A percentile compares a stretch with the other conserved stretches of the same genome.
Evolutionary conservation across 2,113 vertebrate species (phyloP).

Genomic region (Heptranchias perlo): DNA sequence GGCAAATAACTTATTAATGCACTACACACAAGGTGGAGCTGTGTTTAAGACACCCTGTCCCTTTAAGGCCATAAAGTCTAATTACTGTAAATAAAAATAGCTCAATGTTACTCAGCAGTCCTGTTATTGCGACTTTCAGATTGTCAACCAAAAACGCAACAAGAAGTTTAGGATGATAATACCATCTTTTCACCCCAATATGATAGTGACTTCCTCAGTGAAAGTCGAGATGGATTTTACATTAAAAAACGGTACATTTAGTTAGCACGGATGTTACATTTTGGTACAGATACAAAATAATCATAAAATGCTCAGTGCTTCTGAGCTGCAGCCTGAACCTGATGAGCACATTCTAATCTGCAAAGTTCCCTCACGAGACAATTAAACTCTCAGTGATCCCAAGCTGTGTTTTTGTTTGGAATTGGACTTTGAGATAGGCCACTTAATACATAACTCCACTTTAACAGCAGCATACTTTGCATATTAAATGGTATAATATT

Average conservation of each 20-base stretch:
- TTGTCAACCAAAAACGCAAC: neutral
- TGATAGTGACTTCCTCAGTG: neutral
- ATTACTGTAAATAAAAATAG: neutral
- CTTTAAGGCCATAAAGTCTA: neutral
- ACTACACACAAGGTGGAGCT: neutral
- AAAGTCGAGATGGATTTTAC: neutral
- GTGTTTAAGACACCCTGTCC: neutral
- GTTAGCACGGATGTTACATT: neutral
- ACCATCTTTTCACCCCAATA: neutral
- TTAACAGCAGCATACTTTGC: neutral
- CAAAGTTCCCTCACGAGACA: neutral
- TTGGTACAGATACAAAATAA: neutral
- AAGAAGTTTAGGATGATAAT: neutral
- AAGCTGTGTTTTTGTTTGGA: neutral
- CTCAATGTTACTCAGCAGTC: neutral
- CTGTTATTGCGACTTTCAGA: too few species aligned
- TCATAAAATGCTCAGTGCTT: neutral
- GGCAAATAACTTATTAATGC: neutral
- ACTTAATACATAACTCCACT: neutral
- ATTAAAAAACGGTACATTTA: neutral
- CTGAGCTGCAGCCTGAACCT: neutral
- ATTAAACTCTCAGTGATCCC: neutral
- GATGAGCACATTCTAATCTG: neutral
- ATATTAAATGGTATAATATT: neutral
- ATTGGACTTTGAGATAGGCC: neutral